Conservation (phyloP, 2,797 vertebrate genomes). For the Acomys russatus region DNA sequence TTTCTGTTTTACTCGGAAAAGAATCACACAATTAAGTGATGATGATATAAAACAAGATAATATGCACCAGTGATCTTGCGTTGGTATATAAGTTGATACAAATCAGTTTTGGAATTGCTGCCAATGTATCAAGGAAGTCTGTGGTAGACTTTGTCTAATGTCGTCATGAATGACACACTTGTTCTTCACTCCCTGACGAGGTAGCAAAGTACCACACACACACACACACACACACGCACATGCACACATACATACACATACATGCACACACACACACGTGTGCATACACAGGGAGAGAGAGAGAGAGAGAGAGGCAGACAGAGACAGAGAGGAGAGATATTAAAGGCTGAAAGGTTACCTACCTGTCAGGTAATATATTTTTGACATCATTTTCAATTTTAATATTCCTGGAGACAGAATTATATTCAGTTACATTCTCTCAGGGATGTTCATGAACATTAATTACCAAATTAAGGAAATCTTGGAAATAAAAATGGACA, state of each 20-base stretch:
- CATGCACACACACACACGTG: neutral
- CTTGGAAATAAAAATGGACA: slow-evolving; percentile 21
- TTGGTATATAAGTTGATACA: neutral
- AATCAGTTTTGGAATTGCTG: neutral
- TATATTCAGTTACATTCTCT: neutral
- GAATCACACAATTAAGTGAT: neutral
- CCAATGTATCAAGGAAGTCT: neutral
- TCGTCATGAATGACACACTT: neutral
- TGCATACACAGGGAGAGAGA: neutral
- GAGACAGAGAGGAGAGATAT: neutral
- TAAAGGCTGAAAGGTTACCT: neutral
- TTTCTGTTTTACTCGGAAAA: slow-evolving; percentile 40
- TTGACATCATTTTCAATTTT: slow-evolving; percentile 46
- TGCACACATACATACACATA: neutral
- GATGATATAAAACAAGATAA: neutral
- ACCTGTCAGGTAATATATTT: neutral
- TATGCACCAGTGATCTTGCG: neutral
- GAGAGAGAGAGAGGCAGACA: neutral
- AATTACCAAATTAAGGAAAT: slow-evolving; percentile 62
- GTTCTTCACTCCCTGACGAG: neutral
- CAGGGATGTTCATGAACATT: slow-evolving; percentile 20
- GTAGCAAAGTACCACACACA: neutral
- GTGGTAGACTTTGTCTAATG: neutral
- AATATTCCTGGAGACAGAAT: slow-evolving; percentile 45
- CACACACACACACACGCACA: neutral